Percentiles rank a stretch among this genome's conserved stretches.
phyloP scores from a whole-genome alignment of 2,113 vertebrate genomes.

The Ascaphus truei region DNA sequence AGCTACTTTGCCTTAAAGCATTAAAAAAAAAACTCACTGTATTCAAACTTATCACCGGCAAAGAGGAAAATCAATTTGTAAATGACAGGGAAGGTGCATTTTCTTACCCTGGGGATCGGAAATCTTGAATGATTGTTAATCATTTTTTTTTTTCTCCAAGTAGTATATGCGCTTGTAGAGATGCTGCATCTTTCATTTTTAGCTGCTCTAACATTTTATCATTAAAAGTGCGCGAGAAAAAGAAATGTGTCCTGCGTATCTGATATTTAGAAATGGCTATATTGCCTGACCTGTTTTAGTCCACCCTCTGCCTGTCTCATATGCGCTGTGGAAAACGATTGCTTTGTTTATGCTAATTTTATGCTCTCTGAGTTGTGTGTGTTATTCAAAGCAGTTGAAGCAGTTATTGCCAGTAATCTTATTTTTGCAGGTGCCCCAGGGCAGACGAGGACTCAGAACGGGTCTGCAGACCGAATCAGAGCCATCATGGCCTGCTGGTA shows the following conservation, averaged over 20 bases:
- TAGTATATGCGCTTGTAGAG: conserved; percentile 34
- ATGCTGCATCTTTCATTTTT: conserved; percentile 48
- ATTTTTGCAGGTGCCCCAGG: conserved; percentile 79
- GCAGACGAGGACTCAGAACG: conserved; percentile 71
- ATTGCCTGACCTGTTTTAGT: conserved; percentile 74
- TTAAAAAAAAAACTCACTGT: conserved; percentile 23
- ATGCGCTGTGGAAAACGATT: conserved; percentile 65
- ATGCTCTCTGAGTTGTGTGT: conserved; percentile 84
- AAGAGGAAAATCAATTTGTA: conserved; percentile 51
- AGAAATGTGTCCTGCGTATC: conserved; percentile 46
- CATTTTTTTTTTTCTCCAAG: conserved; percentile 54
- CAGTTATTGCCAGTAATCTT: conserved; percentile 90
- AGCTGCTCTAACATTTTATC: conserved; percentile 41
- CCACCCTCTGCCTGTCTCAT: conserved; percentile 70
- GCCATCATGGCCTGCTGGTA: conserved; percentile 76
- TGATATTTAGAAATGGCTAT: conserved; percentile 55
- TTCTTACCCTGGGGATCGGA: conserved; percentile 47
- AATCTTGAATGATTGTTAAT: conserved; percentile 46
- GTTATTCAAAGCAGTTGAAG: conserved; percentile 85
- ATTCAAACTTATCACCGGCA: conserved; percentile 43
- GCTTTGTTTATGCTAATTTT: conserved; percentile 81
- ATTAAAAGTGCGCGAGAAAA: conserved; percentile 56
- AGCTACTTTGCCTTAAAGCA: not conserved
- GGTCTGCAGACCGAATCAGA: conserved; percentile 79
- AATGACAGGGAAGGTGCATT: conserved; percentile 37